Evolutionary conservation across 1,140 invertebrate genomes (phyloP).

Genomic region (Zaprionus vittiger): DNA sequence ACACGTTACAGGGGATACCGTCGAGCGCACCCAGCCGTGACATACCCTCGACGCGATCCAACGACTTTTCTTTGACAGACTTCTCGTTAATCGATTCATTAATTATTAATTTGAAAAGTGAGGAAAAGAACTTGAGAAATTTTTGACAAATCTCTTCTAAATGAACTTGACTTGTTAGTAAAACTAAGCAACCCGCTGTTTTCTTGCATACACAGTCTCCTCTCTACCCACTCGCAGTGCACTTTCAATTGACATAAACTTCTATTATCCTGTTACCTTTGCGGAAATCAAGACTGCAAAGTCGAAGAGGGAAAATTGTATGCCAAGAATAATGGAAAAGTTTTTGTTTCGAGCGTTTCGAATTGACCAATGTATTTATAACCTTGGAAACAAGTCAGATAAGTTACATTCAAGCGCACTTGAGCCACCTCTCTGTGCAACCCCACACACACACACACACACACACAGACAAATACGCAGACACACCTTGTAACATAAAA

Average conservation of each 20-base stretch:
- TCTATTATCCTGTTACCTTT: not conserved
- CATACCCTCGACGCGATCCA: not conserved
- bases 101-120: not conserved
- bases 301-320: not conserved
- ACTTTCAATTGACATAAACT: not conserved
- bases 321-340: not conserved
- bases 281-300: not conserved
- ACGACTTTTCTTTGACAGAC: not conserved
- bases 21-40: not conserved
- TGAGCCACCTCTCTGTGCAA: not conserved
- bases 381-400: not conserved
- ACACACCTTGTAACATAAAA: not conserved
- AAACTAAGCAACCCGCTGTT: not conserved
- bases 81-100: not conserved
- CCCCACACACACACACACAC: not conserved
- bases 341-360: not conserved
- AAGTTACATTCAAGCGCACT: not conserved
- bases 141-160: not conserved
- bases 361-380: slow-evolving; percentile 6
- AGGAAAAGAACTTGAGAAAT: not conserved
- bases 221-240: not conserved
- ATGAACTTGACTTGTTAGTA: not conserved
- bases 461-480: not conserved
- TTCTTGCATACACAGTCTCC: not conserved
- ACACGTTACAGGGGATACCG: not conserved